Evolutionary conservation across 1,140 invertebrate genomes (phyloP), one percentile per base, ranked within the genome.

Genomic region (Druon quercuslanigerum): DNA sequence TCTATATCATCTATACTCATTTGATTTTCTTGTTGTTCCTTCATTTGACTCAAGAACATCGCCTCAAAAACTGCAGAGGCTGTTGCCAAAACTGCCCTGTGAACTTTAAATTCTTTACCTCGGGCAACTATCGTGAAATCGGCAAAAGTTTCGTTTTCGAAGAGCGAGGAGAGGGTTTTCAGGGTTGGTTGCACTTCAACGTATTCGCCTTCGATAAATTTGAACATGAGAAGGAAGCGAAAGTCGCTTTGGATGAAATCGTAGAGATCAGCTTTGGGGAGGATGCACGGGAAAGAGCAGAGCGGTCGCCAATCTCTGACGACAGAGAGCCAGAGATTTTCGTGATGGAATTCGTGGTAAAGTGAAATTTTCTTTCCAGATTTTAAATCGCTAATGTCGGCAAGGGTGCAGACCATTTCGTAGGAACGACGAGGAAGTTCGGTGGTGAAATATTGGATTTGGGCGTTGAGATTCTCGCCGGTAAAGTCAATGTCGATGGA

Each of bases 31-130:
- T 73, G 50, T 56, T 90, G 86, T 82, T 94, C 93, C 78, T 92
- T 89, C 92, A 94, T 93, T 81, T 93, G 90, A 87, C 93, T 92
- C 79, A 92, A 90, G 88, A 94, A 94, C 93, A 94, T 94, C 12
- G 93, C 93, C 78, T 90, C 88, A 85, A 94, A 94, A 20, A 94
- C 93, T 56, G 90, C 90, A 40, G 92, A 93, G 54, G 93, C 84
- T 50, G 92, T 92, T 89, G 89, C 54, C 60, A 81, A 50, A n/a
- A 81, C 75, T 9, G 50, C 5, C 25, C 79, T 81, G 51, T 79
- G 77, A 9, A 54, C 52, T 17, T 54, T 54, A 19, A 54, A 54
- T 54, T 54, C 52, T 19, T 17, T 54, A 0, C 52, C 52, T 2
- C 17, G 52, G 52, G 52, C 52, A 17, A 19, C 52, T n/a, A 54